These are phyloP conservation scores for Drosophila watanabei DNA, from an alignment of 1,140 invertebrate species.

Conservation along the genomic window DNA sequence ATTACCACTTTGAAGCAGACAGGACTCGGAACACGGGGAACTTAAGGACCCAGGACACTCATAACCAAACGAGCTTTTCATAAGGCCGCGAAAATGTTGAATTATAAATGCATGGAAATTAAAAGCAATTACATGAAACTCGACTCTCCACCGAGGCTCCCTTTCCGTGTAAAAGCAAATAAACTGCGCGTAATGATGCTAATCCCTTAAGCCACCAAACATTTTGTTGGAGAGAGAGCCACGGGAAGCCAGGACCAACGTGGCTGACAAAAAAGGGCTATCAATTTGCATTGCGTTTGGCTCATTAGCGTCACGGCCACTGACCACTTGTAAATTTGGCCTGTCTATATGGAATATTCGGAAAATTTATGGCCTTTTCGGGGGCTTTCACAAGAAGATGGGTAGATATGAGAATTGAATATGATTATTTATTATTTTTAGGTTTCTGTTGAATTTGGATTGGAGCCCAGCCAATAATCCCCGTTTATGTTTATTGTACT, in stretches of 20 bases:
- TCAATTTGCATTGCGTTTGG: conserved; percentile 79
- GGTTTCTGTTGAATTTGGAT: neutral
- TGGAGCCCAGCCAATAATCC: neutral
- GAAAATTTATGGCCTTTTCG: conserved; percentile 61
- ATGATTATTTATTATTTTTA: conserved; percentile 7
- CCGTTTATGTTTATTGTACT: neutral
- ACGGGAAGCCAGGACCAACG: neutral
- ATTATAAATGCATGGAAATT: conserved; percentile 82
- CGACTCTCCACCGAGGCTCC: conserved; percentile 37
- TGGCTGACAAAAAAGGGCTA: conserved; percentile 54
- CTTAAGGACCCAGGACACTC: conserved; percentile 37
- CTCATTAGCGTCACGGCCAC: conserved; percentile 71
- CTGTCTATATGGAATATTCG: conserved; percentile 44
- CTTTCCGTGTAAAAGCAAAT: conserved; percentile 52
- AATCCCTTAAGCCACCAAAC: conserved; percentile 74
- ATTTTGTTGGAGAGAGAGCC: neutral
- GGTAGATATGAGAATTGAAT: neutral
- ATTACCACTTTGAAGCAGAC: conserved; percentile 68
- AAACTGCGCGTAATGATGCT: conserved; percentile 79
- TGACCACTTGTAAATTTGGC: conserved; percentile 66
- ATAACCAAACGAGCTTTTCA: conserved; percentile 77
- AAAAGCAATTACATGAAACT: conserved; percentile 80
- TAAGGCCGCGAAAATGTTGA: conserved; percentile 51
- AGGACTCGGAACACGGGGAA: conserved; percentile 17
- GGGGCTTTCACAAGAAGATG: conserved; percentile 8